Base-by-base conservation (phyloP, 1,140 invertebrate genomes). In the Drosophila mayri region DNA sequence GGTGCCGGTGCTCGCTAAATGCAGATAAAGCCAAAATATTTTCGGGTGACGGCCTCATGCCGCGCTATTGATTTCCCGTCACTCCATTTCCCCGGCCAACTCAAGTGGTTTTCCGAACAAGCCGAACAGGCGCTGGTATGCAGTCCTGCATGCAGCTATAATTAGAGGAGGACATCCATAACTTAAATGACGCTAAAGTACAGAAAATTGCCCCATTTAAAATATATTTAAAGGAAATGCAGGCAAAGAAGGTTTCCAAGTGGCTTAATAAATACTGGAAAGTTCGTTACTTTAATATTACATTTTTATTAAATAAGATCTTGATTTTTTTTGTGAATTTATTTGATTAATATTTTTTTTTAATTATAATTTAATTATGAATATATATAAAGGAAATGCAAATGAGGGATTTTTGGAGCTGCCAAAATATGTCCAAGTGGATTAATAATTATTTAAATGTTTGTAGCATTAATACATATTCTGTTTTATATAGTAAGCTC, bases 51-150 rank as follows among this genome's bases (percentile, higher is more conserved):
- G 43, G 22, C 68, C 65, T 16, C 73, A 68, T 62, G 82, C 78
- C 25, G 81, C 1, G 77, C 77, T 68, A 77, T 81, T 81, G 77
- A 85, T 84, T 84, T 80, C 52, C 66, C 65, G 38, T 64, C 70
- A 75, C 70, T 61, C 14, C 59, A 40, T 59, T 81, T 70, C 28
- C 35, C 18, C 43, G 32, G 44, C n/a, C 38, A 59, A 57, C 66
- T 71, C 66, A 72, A 72, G 70, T 72, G 70, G 37, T 35, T 50
- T 72, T 41, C 40, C n/a, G 20, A 32, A 16, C n/a, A 6, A 16
- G 22, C 20, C 43, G 4, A 58, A 9, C 12, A 35, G 35, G 44
- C 14, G 44, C 22, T 46, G 44, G 3, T 22, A 25, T 30, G 6
- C 2, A 54, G 35, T 38, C 20, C 52, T 55, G 35, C 20, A 38